Conservation (phyloP, 2,888 invertebrate genomes). For the Brenthis daphne region DNA sequence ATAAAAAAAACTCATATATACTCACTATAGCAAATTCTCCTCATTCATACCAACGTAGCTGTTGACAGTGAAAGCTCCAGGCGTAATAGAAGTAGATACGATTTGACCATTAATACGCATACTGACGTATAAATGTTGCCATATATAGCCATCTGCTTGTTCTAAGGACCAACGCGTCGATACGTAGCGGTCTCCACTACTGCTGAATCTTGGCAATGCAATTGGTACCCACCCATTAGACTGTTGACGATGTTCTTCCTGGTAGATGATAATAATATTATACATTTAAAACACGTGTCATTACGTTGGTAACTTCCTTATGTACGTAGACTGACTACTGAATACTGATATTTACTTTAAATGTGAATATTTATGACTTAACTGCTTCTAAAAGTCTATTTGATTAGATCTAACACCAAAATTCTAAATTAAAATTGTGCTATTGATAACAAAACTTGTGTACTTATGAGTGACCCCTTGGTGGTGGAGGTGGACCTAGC, state of each 20-base stretch:
- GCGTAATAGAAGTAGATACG: conserved; percentile 70
- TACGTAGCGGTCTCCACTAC: conserved; percentile 67
- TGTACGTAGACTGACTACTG: too few relatives aligned
- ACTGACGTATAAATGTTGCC: conserved; percentile 75
- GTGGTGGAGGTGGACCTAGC: too few relatives aligned
- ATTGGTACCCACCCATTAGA: conserved; percentile 87
- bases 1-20: conserved; percentile 36
- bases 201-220: conserved; percentile 80
- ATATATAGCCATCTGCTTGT: conserved; percentile 70
- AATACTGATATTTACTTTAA: too few relatives aligned
- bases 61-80: conserved; percentile 84
- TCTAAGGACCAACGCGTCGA: conserved; percentile 67
- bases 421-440: too few relatives aligned
- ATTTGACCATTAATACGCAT: conserved; percentile 57
- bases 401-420: too few relatives aligned
- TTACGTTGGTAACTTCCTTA: too few relatives aligned
- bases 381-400: too few relatives aligned
- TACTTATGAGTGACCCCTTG: too few relatives aligned
- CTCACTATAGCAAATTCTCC: conserved; percentile 62
- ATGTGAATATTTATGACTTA: too few relatives aligned
- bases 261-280: conserved; percentile 14
- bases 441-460: too few relatives aligned
- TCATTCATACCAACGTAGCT: conserved; percentile 80
- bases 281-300: background rate
- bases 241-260: conserved; percentile 80